phyloP scores from a whole-genome alignment of 2,113 vertebrate species.

The Cebus imitator region DNA sequence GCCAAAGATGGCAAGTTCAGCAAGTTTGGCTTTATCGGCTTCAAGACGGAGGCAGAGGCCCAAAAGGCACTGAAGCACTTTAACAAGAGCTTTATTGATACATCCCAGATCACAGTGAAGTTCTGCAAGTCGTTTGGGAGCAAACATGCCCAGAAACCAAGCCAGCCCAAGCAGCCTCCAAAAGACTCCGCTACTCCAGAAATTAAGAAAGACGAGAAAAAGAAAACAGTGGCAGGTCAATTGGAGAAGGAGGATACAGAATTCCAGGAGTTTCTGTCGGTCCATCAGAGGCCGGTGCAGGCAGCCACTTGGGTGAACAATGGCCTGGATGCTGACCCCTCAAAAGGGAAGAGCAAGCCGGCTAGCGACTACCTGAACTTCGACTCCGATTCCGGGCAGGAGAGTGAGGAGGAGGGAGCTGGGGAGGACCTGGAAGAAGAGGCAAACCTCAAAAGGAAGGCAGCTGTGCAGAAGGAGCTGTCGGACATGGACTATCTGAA shows the following conservation, averaged over 20 bases:
- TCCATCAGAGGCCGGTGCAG: slow-evolving; percentile 92
- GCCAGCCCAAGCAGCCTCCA: slow-evolving; percentile 17
- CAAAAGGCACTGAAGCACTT: too few species aligned
- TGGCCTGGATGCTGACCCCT: slow-evolving; percentile 69
- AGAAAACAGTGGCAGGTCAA: slow-evolving; percentile 78
- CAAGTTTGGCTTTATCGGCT: too few species aligned
- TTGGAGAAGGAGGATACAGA: slow-evolving; percentile 86
- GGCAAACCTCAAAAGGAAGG: slow-evolving; percentile 46
- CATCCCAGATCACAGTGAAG: slow-evolving; percentile 84
- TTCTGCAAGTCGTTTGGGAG: slow-evolving; percentile 97
- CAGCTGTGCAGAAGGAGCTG: slow-evolving; percentile 81
- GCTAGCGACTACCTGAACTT: slow-evolving; percentile 96
- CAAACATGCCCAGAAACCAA: slow-evolving; percentile 87
- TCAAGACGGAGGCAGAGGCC: too few species aligned
- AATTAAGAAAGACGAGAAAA: slow-evolving; percentile 82
- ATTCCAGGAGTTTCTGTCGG: slow-evolving; percentile 94
- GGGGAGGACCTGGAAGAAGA: slow-evolving; percentile 50
- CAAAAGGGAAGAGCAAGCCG: slow-evolving; percentile 47
- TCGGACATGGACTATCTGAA: slow-evolving; percentile 98
- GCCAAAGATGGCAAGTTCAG: too few species aligned
- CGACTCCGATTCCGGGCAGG: slow-evolving; percentile 87
- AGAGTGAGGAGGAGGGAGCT: slow-evolving; percentile 73
- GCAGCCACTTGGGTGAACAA: slow-evolving; percentile 94
- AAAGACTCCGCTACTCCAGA: slow-evolving; percentile 1
- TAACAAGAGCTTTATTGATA: too few species aligned